Evolutionary conservation across 2,888 invertebrate genomes (phyloP).

Genomic region (Noctuana brunneofusca): DNA sequence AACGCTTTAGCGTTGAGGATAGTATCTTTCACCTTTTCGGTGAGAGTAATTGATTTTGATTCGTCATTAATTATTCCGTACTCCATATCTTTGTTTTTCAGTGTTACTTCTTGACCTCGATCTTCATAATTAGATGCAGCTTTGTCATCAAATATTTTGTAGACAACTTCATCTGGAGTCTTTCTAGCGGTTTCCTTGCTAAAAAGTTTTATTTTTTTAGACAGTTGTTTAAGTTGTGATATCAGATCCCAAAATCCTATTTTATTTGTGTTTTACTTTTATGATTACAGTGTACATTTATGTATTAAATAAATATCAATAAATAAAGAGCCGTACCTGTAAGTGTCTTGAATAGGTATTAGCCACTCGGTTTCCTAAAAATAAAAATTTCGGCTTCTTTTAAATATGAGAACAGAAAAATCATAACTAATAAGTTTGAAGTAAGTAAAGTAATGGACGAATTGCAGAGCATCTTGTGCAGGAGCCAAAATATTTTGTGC

Average conservation of each 20-base stretch:
- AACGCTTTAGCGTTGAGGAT: slow-evolving; percentile 55
- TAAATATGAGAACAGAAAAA: too few relatives aligned
- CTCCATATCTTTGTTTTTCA: slow-evolving; percentile 2
- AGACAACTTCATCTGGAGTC: slow-evolving; percentile 7
- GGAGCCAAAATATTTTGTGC: background rate
- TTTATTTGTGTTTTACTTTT: too few relatives aligned
- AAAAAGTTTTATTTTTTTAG: background rate
- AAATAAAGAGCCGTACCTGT: slow-evolving; percentile 14
- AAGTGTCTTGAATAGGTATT: slow-evolving; percentile 55
- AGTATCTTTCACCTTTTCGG: slow-evolving; percentile 53
- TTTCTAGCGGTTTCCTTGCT: slow-evolving; percentile 18
- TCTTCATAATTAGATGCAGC: background rate
- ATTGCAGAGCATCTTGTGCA: background rate
- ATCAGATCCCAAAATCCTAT: too few relatives aligned
- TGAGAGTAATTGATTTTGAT: slow-evolving; percentile 41
- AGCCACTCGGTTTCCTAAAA: slow-evolving; percentile 66
- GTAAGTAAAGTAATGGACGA: background rate
- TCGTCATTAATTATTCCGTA: slow-evolving; percentile 19
- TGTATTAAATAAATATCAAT: too few relatives aligned
- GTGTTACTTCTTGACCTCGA: background rate
- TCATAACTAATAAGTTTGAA: too few relatives aligned
- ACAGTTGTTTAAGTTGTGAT: background rate
- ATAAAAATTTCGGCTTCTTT: too few relatives aligned
- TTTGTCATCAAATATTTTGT: slow-evolving; percentile 2
- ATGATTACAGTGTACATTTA: too few relatives aligned